Conservation (phyloP, 2,888 invertebrate genomes). For the Ornithoptera alexandrae region DNA sequence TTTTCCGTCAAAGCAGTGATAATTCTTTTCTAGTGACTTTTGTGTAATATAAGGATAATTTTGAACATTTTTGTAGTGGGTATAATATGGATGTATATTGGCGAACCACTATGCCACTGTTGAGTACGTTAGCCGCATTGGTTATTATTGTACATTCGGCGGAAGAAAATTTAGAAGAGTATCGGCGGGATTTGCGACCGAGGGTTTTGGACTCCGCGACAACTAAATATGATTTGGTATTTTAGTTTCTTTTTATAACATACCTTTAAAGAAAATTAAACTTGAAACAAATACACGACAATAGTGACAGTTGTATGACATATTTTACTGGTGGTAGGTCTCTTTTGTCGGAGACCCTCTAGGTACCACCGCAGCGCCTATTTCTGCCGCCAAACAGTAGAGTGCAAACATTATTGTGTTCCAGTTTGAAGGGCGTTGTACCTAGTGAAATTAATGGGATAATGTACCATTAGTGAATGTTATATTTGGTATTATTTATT, state of each 20-base stretch:
- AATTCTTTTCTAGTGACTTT: slow-evolving; percentile 22
- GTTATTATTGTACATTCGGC: slow-evolving; percentile 72
- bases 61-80: slow-evolving; percentile 36
- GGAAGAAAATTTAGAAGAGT: slow-evolving; percentile 61
- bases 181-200: slow-evolving; percentile 57
- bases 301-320: no score
- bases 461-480: no score
- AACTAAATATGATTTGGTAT: slow-evolving; percentile 61
- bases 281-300: no score
- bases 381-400: no score
- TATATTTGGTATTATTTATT: no score
- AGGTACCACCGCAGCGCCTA: no score
- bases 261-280: no score
- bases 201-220: slow-evolving; percentile 52
- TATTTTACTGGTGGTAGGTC: no score
- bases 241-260: slow-evolving; percentile 2
- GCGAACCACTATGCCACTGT: slow-evolving; percentile 63
- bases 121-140: slow-evolving; percentile 73
- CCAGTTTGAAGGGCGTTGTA: no score
- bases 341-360: no score
- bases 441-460: no score
- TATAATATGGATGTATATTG: slow-evolving; percentile 72
- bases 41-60: slow-evolving; percentile 29
- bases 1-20: slow-evolving; percentile 4
- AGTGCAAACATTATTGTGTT: no score